Percentiles rank a stretch among this genome's conserved stretches.
These are phyloP conservation scores for Pipistrellus pygmaeus DNA, from an alignment of 2,797 vertebrate species.

Conservation along the genomic window DNA sequence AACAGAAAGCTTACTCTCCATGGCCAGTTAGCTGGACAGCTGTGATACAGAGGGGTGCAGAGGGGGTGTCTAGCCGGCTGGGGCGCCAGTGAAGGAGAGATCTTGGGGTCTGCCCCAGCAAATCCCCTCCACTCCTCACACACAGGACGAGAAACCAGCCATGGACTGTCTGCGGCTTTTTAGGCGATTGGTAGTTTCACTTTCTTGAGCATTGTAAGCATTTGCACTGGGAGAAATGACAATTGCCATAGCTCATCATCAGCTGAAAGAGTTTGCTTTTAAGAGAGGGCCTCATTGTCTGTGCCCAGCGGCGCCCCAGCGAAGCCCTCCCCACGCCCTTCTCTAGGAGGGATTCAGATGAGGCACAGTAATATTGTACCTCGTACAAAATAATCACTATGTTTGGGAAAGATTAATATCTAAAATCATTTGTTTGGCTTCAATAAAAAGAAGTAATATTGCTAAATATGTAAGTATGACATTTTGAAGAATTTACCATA, in stretches of 20 bases:
- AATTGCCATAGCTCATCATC: not conserved
- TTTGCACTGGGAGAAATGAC: not conserved
- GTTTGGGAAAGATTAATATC: slow-evolving; percentile 80
- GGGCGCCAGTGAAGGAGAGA: not conserved
- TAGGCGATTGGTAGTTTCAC: not conserved
- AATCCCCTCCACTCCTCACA: not conserved
- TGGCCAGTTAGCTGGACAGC: not conserved
- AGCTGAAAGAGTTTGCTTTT: not conserved
- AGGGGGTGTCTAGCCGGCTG: not conserved
- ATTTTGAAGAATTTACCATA: slow-evolving; percentile 83
- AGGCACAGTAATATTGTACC: slow-evolving; percentile 43
- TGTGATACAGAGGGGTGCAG: not conserved
- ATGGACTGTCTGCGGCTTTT: not conserved
- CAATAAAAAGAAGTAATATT: slow-evolving; percentile 82
- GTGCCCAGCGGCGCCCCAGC: not conserved
- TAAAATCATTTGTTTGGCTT: slow-evolving; percentile 82
- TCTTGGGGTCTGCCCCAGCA: fast-evolving
- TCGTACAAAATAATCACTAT: slow-evolving; percentile 72
- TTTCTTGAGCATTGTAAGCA: not conserved
- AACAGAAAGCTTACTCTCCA: not conserved
- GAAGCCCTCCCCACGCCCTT: not conserved
- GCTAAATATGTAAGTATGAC: slow-evolving; percentile 79
- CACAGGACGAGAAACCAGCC: not conserved
- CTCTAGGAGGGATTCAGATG: not conserved
- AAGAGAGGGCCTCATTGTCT: not conserved